phyloP scores from a whole-genome alignment of 2,888 invertebrate species.

The Coecobrya sp. region DNA sequence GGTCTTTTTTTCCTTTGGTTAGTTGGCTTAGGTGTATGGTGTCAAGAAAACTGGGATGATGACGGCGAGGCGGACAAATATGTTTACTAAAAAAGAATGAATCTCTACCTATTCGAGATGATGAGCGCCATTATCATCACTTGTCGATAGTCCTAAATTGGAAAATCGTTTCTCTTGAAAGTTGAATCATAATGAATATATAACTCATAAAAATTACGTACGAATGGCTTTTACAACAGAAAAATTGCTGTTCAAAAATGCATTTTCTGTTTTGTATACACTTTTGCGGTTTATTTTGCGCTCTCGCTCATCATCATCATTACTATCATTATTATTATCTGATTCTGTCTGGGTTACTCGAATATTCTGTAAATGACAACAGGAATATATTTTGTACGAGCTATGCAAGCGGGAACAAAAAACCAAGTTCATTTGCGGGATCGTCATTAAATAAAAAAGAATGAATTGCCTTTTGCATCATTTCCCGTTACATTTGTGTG shows the following conservation, averaged over 20 bases:
- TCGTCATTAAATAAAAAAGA: slow-evolving; percentile 58
- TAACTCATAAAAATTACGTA: slow-evolving; percentile 66
- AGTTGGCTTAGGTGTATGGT: background rate
- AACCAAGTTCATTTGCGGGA: slow-evolving; percentile 67
- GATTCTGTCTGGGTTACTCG: slow-evolving; percentile 62
- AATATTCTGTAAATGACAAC: slow-evolving; percentile 37
- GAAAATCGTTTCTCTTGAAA: slow-evolving; percentile 72
- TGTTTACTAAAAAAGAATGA: background rate
- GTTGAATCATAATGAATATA: slow-evolving; percentile 45
- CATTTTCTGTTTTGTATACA: background rate
- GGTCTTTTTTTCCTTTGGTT: background rate
- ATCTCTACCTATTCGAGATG: background rate
- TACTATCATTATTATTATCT: slow-evolving; percentile 22
- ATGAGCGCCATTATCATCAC: slow-evolving; percentile 39
- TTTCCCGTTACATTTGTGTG: slow-evolving; percentile 61
- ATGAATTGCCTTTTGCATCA: slow-evolving; percentile 53
- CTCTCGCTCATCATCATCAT: background rate
- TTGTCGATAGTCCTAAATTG: slow-evolving; percentile 71
- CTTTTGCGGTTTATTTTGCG: slow-evolving; percentile 33
- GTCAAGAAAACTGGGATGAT: background rate
- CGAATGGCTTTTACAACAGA: slow-evolving; percentile 59
- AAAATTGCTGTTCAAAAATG: slow-evolving; percentile 42
- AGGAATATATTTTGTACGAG: background rate
- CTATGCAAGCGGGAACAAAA: background rate
- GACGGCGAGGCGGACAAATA: slow-evolving; percentile 37